Evolutionary conservation across 2,888 invertebrate species (phyloP), one percentile per base, ranked within the genome.

Genomic region (Polyploca ridens): DNA sequence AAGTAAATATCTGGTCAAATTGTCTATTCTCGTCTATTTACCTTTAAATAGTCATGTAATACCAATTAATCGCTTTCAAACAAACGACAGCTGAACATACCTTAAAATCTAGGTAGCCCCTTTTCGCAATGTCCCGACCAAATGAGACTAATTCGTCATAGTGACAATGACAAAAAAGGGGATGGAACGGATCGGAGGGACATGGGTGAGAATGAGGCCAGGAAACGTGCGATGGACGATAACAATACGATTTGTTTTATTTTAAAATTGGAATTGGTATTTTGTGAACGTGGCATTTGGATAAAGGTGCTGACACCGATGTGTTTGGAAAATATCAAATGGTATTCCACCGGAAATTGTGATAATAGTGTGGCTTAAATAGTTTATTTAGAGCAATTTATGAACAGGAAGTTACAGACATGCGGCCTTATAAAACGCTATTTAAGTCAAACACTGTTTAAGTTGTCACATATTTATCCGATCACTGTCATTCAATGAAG

Each of bases 91-190:
- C 63, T 64, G 67, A 67, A 70, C 72, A 71, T 73, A 75, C 76
- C 79, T 79, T 75, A 77, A 77, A 79, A 78, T 74, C 77, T 75
- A 79, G 76, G 71, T 68, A 67, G 66, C 70, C 65, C 64, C 64
- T 60, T 62, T 58, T 59, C 59, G 35, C 64, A 66, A 69, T 73
- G 73, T 71, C 67, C 72, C 67, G 70, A 68, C 73, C 76, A 79
- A 85, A 89, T 84, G 84, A 78, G 74, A 44, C 73, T 78, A 79
- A 90, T 90, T 73, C 82, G 75, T 90, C 90, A 87, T 86, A 74
- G 78, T 87, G 90, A 88, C 90, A 89, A 81, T 88, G 90, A 90
- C 81, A 82, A 81, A 88, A 54, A 83, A 73, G 78, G 76, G 75
- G 72, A 66, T 68, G 33, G 65, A 65, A 68, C 63, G 70, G 70